phyloP scores from a whole-genome alignment of 2,888 invertebrate genomes.

The Ophion ellenae region DNA sequence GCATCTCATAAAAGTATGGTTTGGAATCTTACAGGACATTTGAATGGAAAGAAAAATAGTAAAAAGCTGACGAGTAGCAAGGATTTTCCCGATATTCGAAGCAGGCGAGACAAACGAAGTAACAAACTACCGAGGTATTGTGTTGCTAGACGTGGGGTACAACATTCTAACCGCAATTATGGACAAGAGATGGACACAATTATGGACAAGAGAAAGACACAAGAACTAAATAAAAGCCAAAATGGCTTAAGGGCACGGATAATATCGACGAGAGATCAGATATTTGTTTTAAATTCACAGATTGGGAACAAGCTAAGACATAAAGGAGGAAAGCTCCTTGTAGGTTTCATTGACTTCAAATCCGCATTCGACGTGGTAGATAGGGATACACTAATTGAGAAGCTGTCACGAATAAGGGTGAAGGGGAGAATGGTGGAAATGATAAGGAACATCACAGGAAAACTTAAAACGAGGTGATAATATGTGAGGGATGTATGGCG shows the following conservation, averaged over 20 bases:
- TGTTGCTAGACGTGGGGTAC: conserved; percentile 50
- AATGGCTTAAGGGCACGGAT: no score
- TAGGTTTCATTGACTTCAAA: no score
- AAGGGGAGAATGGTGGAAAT: no score
- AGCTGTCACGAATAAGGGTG: no score
- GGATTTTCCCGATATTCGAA: conserved; percentile 53
- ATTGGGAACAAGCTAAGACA: no score
- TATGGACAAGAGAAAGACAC: conserved; percentile 46
- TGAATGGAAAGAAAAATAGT: conserved; percentile 45
- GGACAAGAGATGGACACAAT: conserved; percentile 37
- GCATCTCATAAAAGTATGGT: background rate
- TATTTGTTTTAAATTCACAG: background rate
- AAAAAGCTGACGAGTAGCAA: conserved; percentile 44
- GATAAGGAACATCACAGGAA: no score
- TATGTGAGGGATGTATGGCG: no score
- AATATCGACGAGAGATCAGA: background rate
- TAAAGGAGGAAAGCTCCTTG: no score
- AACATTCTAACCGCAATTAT: conserved; percentile 55
- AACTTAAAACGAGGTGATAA: no score
- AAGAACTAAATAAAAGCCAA: conserved; percentile 1
- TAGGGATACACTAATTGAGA: no score
- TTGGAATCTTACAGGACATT: conserved; percentile 27
- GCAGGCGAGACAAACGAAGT: conserved; percentile 32
- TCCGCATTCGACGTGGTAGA: no score
- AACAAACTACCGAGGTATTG: conserved; percentile 54